Base-by-base conservation (phyloP, 2,113 vertebrate genomes). In the Struthidea cinerea region DNA sequence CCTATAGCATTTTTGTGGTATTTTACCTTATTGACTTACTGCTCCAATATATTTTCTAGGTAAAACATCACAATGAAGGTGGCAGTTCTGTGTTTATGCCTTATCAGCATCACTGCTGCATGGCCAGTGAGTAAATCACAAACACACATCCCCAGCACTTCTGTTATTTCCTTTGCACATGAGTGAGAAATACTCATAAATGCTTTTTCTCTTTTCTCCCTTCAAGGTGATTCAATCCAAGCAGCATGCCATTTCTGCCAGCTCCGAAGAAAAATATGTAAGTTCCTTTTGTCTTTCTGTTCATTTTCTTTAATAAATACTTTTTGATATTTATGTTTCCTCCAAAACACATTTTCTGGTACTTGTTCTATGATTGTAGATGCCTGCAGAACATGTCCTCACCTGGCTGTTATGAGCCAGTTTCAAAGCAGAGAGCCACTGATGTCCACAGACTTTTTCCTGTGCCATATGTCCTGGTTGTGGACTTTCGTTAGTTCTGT, bases 101-200 rank as follows among this genome's bases (percentile, higher is more conserved):
- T 98, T 41, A 49, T 98, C n/a, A 96, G 97, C 91, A 41, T 98
- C 3, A 42, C 96, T 6, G 79, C 73, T 26, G 91, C 97, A 57
- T 76, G 96, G 49, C 98, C 98, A 26, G 98, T 98, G 81, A 98
- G 98, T 98, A 97, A 35, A 80, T 32, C 32, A 61, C 60, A 73
- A 63, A 52, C 37, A 30, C 22, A 0, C 27, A 55, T 26, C 41
- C 92, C 37, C 52, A 56, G 52, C 13, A 61, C 30, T 39, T 70
- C 14, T 20, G 15, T 50, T n/a, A 24, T 76, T 87, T 64, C 50
- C 53, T 86, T 63, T 39, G 21, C 55, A 30, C 20, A 13, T 61
- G 39, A 57, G 37, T 1, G 22, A 84, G 6, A 75, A 85, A 86
- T 39, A 69, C 21, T 84, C 20, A 91, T 14, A 71, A 94, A 78